Base-by-base conservation (phyloP, 2,797 vertebrate genomes). In the Apogon talboti region DNA sequence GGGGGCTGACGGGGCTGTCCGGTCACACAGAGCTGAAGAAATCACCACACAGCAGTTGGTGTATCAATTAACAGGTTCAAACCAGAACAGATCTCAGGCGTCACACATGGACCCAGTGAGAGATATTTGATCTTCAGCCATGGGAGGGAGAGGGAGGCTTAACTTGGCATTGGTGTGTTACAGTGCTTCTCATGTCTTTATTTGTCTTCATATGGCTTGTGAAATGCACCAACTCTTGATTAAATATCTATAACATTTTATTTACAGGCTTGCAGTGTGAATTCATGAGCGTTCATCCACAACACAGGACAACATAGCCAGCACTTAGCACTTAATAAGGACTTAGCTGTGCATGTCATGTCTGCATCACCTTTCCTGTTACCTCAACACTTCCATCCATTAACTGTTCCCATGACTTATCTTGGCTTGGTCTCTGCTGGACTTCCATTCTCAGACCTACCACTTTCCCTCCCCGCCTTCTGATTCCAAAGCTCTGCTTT, bases 41-140 rank as follows among this genome's bases (percentile, higher is more conserved):
- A 58, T 83, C 66, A 53, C 57, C 7, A 56, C 85, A 50, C 78
- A 76, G 79, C 80, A 79, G 83, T 74, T 80, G 79, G 56, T 81
- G 55, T 76, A 79, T 89, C 81, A 86, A 92, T 93, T 87, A 91
- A 71, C 67, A 5, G 51, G 56, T 80, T 83, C 49, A 80, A 83
- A 82, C 71, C 61, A 66, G 78, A 79, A 63, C 75, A 76, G 77
- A 76, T 73, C 76, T 79, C 47, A 28, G 61, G 66, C 70, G 11
- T 81, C 71, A 68, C 71, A 66, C 70, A 56, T 57, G 49, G 55
- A 80, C 72, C 73, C 74, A 64, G 56, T 55, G 55, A 70, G 63
- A 74, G 79, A 89, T 77, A 85, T 86, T 83, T 91, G 86, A 90
- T 88, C 79, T 64, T 43, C 11, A 68, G 62, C 85, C 68, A 61